Percentiles rank a stretch among this genome's conserved stretches.
phyloP scores from a whole-genome alignment of 2,797 vertebrate genomes.

The Notolabrus celidotus region DNA sequence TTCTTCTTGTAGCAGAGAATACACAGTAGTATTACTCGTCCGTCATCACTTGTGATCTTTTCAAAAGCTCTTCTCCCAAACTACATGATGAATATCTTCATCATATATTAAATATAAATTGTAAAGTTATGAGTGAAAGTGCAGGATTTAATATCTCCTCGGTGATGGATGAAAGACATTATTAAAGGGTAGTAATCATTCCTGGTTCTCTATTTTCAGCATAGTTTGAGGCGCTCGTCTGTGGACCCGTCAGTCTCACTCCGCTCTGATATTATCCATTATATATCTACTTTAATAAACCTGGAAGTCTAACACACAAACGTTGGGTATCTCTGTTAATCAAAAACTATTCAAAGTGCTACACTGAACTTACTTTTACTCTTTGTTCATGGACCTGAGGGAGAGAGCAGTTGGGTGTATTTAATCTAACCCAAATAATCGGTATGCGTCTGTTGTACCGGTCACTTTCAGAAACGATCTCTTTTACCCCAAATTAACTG shows the following conservation, averaged over 20 bases:
- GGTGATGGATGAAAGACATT: conserved; percentile 48
- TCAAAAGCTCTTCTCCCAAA: too few relatives aligned
- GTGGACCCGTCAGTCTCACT: conserved; percentile 34
- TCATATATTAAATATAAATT: not conserved
- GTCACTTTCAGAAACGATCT: conserved; percentile 9
- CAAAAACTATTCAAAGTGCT: conserved; percentile 36
- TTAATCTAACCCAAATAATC: conserved; percentile 24
- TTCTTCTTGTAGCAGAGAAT: not conserved
- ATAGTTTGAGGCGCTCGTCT: conserved; percentile 29
- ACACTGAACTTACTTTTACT: conserved; percentile 7
- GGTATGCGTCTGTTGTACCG: not conserved
- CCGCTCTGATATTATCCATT: conserved; percentile 7
- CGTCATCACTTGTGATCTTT: not conserved
- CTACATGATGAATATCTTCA: not conserved
- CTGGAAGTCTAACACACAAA: conserved; percentile 1
- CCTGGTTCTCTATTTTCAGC: conserved; percentile 33
- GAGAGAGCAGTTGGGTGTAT: conserved; percentile 31
- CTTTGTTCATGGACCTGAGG: conserved; percentile 31
- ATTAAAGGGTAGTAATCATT: conserved; percentile 47
- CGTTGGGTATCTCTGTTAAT: conserved; percentile 31
- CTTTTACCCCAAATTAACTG: not conserved
- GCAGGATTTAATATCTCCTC: conserved; percentile 20
- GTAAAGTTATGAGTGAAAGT: conserved; percentile 2
- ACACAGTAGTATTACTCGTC: not conserved
- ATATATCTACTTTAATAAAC: conserved; percentile 22